Evolutionary conservation across 2,113 vertebrate genomes (phyloP).

Genomic region (Pampusana beccarii): DNA sequence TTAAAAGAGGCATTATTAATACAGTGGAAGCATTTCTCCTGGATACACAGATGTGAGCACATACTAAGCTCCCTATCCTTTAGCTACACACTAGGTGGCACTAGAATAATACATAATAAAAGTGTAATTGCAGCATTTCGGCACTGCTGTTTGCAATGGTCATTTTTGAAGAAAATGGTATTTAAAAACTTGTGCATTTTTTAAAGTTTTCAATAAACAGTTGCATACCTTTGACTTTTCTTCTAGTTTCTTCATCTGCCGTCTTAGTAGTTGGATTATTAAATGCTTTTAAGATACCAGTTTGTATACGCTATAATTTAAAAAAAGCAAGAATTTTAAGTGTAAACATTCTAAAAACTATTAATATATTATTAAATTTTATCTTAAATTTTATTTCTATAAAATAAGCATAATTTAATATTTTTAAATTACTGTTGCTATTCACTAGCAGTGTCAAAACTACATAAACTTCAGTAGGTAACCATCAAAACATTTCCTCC

Average conservation of each 20-base stretch:
- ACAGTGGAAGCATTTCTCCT: background rate
- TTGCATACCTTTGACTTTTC: conserved; percentile 92
- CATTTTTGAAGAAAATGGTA: background rate
- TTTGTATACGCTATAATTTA: conserved; percentile 88
- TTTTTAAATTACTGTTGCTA: background rate
- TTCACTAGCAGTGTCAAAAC: background rate
- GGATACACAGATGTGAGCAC: background rate
- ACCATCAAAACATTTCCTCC: background rate
- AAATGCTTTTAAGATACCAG: conserved; percentile 93
- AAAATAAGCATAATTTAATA: background rate
- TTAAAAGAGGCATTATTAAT: background rate
- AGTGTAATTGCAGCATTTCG: background rate
- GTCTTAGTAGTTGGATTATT: conserved; percentile 98
- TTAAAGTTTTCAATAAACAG: background rate
- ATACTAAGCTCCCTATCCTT: background rate
- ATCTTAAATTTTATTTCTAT: background rate
- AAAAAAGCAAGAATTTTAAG: background rate
- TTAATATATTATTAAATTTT: background rate
- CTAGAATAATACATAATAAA: conserved; percentile 52
- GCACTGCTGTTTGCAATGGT: background rate
- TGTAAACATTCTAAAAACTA: background rate
- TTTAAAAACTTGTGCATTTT: background rate
- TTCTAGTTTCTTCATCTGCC: conserved; percentile 94
- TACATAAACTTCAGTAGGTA: background rate
- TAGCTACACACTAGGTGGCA: conserved; percentile 80